Conservation (phyloP, 2,797 vertebrate species). For the Hirundo rustica region DNA sequence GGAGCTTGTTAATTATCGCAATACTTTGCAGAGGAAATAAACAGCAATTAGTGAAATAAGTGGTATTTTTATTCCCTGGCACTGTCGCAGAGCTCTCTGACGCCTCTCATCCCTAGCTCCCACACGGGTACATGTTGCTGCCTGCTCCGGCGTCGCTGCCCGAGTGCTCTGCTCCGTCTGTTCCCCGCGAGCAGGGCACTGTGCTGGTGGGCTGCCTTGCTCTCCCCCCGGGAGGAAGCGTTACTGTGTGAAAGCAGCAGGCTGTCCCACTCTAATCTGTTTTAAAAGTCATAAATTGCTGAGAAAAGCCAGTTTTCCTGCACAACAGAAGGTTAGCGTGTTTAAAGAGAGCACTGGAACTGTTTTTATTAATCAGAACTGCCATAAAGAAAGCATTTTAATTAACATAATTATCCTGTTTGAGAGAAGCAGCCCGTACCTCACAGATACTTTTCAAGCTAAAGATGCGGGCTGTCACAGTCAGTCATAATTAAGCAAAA, state of each 20-base stretch:
- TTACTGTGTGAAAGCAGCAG: slow-evolving; percentile 40
- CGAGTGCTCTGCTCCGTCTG: slow-evolving; percentile 1
- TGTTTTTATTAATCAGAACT: slow-evolving; percentile 79
- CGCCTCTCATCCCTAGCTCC: slow-evolving; percentile 13
- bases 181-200: not conserved
- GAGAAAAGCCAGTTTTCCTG: slow-evolving; percentile 65
- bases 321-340: slow-evolving; percentile 72
- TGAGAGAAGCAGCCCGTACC: slow-evolving; percentile 70
- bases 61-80: slow-evolving; percentile 59
- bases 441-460: slow-evolving; percentile 68
- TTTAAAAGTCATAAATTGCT: slow-evolving; percentile 62
- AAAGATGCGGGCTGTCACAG: slow-evolving; percentile 67
- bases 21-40: slow-evolving; percentile 69
- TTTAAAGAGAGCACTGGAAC: slow-evolving; percentile 74
- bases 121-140: slow-evolving; percentile 39
- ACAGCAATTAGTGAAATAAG: slow-evolving; percentile 70
- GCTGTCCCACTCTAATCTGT: slow-evolving; percentile 44
- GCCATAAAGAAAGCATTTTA: slow-evolving; percentile 79
- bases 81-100: not conserved
- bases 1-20: slow-evolving; percentile 69
- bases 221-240: slow-evolving; percentile 16
- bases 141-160: slow-evolving; percentile 4
- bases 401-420: slow-evolving; percentile 78
- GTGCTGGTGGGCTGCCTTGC: slow-evolving; percentile 1
- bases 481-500: slow-evolving; percentile 72